Percentiles rank a stretch among this genome's conserved stretches.
These are phyloP conservation scores for Alaudala cheleensis DNA, from an alignment of 2,113 vertebrate species.

Conservation along the genomic window DNA sequence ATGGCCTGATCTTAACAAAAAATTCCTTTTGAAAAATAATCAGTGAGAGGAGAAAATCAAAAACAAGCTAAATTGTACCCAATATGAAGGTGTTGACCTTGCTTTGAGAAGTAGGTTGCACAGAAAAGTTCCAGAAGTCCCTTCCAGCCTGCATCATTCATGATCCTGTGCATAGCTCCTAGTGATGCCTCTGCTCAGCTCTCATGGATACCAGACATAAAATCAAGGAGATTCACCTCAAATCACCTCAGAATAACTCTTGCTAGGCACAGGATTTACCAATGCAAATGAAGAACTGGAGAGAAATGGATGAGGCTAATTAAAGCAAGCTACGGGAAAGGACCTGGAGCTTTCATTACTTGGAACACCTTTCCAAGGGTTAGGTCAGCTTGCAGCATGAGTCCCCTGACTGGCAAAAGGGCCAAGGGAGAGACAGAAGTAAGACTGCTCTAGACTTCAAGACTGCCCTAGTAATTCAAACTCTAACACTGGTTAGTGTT, in stretches of 20 bases:
- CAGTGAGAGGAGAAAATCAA: background rate
- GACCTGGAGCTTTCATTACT: background rate
- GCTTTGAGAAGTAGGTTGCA: background rate
- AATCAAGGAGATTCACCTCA: background rate
- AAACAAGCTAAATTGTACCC: background rate
- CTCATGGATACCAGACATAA: background rate
- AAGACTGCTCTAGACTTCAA: background rate
- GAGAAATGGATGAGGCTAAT: background rate
- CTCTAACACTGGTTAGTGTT: background rate
- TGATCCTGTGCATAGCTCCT: background rate
- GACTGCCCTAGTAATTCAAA: background rate
- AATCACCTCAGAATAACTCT: background rate
- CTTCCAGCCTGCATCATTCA: background rate
- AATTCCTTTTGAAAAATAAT: background rate
- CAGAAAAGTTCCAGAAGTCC: background rate
- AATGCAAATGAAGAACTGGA: background rate
- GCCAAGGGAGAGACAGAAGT: background rate
- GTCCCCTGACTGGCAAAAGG: background rate
- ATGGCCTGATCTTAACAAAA: background rate
- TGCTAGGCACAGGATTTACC: background rate
- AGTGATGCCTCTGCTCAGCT: background rate
- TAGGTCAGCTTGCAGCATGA: background rate
- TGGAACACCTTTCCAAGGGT: background rate
- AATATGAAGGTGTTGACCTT: background rate
- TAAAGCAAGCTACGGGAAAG: background rate